Evolutionary conservation across 2,797 vertebrate genomes (phyloP).

Genomic region (Percopsis omiscomaycus): DNA sequence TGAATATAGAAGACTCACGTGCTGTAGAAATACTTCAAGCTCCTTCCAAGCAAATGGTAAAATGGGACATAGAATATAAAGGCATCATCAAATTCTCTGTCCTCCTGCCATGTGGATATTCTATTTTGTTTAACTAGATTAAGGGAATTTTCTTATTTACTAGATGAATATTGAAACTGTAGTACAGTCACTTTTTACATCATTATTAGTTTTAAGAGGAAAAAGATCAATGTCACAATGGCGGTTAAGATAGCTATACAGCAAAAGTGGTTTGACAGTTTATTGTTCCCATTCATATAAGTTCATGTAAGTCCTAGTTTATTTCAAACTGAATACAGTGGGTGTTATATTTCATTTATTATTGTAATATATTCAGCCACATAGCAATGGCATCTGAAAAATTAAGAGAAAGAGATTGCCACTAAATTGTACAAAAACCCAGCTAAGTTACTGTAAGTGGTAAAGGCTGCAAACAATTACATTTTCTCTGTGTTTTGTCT

Average conservation of each 20-base stretch:
- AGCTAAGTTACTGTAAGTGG: constrained; percentile 41
- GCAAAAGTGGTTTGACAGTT: no score
- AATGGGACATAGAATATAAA: constrained; percentile 36
- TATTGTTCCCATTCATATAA: no score
- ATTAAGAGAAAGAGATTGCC: constrained; percentile 35
- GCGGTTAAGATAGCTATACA: no score
- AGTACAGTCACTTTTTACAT: no score
- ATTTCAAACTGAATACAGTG: no score
- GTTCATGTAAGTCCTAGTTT: no score
- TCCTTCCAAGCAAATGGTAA: constrained; percentile 35
- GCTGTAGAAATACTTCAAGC: constrained; percentile 20
- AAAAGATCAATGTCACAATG: no score
- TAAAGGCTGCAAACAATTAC: constrained; percentile 37
- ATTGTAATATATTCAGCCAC: neutral
- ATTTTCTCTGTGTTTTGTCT: constrained; percentile 27
- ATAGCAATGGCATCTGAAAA: constrained; percentile 23
- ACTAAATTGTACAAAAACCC: constrained; percentile 20
- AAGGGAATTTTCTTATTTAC: no score
- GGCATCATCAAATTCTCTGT: constrained; percentile 42
- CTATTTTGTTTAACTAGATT: constrained; percentile 8
- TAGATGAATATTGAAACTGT: no score
- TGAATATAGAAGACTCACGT: constrained; percentile 11
- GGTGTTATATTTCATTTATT: neutral
- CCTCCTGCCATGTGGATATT: constrained; percentile 19
- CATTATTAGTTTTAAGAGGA: no score